phyloP scores from a whole-genome alignment of 2,888 invertebrate genomes.

The Elmis aenea region DNA sequence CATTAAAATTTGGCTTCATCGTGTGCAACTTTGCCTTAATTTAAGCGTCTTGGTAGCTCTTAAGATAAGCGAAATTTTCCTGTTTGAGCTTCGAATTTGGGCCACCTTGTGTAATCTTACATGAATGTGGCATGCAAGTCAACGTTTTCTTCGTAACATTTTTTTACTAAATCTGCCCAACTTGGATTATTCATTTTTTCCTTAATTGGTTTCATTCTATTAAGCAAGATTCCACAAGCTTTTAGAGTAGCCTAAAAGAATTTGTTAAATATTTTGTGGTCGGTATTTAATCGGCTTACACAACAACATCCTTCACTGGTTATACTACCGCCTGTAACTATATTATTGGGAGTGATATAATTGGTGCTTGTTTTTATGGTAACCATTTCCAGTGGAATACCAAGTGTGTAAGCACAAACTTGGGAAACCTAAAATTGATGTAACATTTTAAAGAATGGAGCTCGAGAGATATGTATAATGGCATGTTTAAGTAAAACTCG shows the following conservation, averaged over 20 bases:
- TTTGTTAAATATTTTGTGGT: constrained; percentile 31
- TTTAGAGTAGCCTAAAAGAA: constrained; percentile 4
- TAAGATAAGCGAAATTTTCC: too few relatives aligned
- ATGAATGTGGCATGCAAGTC: constrained; percentile 60
- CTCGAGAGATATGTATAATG: too few relatives aligned
- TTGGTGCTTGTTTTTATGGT: constrained; percentile 62
- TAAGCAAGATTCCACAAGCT: constrained; percentile 42
- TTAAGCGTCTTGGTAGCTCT: too few relatives aligned
- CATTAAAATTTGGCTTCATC: too few relatives aligned
- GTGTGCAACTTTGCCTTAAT: too few relatives aligned
- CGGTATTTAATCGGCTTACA: constrained; percentile 30
- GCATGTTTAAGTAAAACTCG: too few relatives aligned
- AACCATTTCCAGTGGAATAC: constrained; percentile 63
- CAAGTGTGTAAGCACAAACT: constrained; percentile 67
- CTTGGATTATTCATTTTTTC: constrained; percentile 44
- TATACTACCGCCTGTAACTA: constrained; percentile 64
- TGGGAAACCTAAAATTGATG: constrained; percentile 56
- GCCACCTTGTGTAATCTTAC: too few relatives aligned
- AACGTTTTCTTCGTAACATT: constrained; percentile 51
- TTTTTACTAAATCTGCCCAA: constrained; percentile 54
- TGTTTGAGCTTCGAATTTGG: too few relatives aligned
- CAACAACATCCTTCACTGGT: constrained; percentile 64
- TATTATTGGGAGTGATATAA: constrained; percentile 61
- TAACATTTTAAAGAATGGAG: too few relatives aligned
- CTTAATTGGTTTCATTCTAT: constrained; percentile 57